These are phyloP conservation scores for Poeciliopsis occidentalis DNA, from an alignment of 2,113 vertebrate species.

Conservation along the genomic window DNA sequence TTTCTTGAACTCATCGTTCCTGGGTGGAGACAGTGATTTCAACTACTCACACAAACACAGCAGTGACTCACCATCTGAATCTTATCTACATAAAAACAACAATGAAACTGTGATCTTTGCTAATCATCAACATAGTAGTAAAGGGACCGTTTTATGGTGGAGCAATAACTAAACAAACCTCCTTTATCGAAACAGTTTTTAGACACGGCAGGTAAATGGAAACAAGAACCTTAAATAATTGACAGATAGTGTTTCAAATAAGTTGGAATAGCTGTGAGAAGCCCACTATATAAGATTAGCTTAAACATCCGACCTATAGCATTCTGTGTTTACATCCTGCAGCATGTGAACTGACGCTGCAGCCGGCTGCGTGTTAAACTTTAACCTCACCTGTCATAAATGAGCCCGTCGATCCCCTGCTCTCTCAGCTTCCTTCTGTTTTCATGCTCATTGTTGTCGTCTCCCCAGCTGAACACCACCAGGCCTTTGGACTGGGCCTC, in stretches of 20 bases:
- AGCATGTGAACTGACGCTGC: not conserved
- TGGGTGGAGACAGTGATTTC: not conserved
- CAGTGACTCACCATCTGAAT: not conserved
- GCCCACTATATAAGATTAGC: not conserved
- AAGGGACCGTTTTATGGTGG: not conserved
- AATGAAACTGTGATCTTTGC: not conserved
- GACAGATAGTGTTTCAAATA: not conserved
- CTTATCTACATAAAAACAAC: not conserved
- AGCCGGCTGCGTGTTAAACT: conserved; percentile 3
- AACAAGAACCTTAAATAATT: too few relatives aligned
- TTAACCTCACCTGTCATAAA: conserved; percentile 90
- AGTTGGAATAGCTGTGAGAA: not conserved
- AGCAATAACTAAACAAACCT: not conserved
- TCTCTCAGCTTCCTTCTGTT: conserved; percentile 88
- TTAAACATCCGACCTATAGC: not conserved
- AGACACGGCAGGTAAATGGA: too few relatives aligned
- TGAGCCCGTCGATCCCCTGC: conserved; percentile 90
- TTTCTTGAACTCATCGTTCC: not conserved
- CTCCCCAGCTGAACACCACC: conserved; percentile 96
- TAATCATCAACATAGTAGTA: not conserved
- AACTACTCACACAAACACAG: not conserved
- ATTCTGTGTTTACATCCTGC: not conserved
- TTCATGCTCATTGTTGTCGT: conserved; percentile 93
- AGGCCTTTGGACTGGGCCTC: conserved; percentile 91
- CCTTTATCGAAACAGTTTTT: not conserved